A percentile compares a stretch with the other conserved stretches of the same genome.
These are phyloP conservation scores for Cephus rjabovi DNA, from an alignment of 2,888 invertebrate genomes.

Conservation along the genomic window DNA sequence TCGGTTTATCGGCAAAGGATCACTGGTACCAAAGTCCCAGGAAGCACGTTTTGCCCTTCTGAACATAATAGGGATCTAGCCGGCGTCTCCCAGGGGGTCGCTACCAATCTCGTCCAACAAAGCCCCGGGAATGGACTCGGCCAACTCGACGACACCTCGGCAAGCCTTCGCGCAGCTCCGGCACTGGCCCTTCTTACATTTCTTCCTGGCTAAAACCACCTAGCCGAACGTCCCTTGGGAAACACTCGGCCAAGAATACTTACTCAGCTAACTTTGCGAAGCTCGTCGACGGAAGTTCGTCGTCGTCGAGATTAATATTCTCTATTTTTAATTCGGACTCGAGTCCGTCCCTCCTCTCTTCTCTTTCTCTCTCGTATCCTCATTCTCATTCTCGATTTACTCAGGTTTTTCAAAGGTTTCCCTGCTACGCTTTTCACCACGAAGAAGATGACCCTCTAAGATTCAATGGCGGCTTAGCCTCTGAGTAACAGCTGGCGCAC, in stretches of 20 bases:
- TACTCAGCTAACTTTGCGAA: conserved; percentile 7
- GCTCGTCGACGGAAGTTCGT: neutral
- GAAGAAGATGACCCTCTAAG: neutral
- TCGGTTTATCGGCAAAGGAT: conserved; percentile 34
- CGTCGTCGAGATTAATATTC: neutral
- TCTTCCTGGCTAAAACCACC: conserved; percentile 24
- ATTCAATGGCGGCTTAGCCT: neutral
- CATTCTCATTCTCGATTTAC: neutral
- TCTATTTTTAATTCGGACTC: conserved; percentile 1
- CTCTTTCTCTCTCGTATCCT: neutral
- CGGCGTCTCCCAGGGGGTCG: conserved; percentile 43
- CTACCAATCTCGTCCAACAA: conserved; percentile 49
- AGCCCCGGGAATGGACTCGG: conserved; percentile 44
- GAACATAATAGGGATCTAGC: conserved; percentile 48
- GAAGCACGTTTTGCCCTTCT: conserved; percentile 46
- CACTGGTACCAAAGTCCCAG: conserved; percentile 40
- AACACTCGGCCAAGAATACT: conserved; percentile 7
- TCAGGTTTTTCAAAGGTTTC: neutral
- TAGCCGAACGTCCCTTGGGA: conserved; percentile 24
- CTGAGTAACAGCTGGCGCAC: neutral
- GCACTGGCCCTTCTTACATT: conserved; percentile 30
- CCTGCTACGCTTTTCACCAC: neutral
- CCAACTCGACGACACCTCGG: conserved; percentile 38
- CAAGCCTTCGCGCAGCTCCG: conserved; percentile 18
- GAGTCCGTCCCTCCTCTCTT: neutral